Evolutionary conservation across 2,113 vertebrate genomes (phyloP), one percentile per base, ranked within the genome.

Genomic region (Arvicanthis niloticus): DNA sequence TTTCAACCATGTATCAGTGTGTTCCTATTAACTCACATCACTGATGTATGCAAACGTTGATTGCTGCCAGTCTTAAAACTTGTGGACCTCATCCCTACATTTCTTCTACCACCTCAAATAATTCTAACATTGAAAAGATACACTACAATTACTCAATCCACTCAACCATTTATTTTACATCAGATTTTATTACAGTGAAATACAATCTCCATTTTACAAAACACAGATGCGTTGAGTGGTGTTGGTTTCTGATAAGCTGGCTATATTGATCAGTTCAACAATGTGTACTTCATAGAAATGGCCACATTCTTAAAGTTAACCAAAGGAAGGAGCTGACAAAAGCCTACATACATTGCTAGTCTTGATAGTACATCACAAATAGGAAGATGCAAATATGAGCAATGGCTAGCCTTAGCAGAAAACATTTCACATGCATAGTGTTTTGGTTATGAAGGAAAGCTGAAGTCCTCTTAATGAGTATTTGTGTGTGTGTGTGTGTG

Each of bases 171-270:
- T 81, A 88, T 75, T 96, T 94, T 93, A 92, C 3, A 91, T 70
- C 62, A 96, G 58, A 89, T 89, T 97, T 97, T 96, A 97, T 95
- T 96, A 94, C 11, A 89, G 40, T 85, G 65, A 95, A 96, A 97
- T 62, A 92, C 67, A 95, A 92, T 82, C 86, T 97, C 91, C 60
- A 93, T 91, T 95, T 97, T 93, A 94, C 48, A 95, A 96, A 96
- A 96, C 60, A 95, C 45, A 94, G 90, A 94, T 82, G 91, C 29
- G 12, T 81, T 77, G 68, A 87, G 53, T 91, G 45, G n/a, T n/a
- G 85, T 89, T 91, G 37, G 37, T 91, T 73, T 96, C 62, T 88
- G 29, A 75, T 92, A 94, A 92, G 51, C 42, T 91, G 60, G 88
- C 88, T 93, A 78, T 72, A 85, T 34, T 67, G 7, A 89, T 67